Evolutionary conservation across 2,888 invertebrate species (phyloP).

Genomic region (Ectobius pallidus): DNA sequence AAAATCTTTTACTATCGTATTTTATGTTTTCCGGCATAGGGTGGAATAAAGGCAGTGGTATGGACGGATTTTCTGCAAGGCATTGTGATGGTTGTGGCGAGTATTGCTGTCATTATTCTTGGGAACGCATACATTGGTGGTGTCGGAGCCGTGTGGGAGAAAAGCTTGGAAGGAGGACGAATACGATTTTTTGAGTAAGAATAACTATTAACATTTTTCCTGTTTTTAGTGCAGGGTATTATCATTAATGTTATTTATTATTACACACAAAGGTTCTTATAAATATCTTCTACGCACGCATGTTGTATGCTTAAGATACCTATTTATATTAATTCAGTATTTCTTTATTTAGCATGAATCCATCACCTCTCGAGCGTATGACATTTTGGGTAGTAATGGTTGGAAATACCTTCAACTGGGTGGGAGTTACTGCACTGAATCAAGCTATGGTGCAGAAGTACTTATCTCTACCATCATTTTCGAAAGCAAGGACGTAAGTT

Average conservation of each 20-base stretch:
- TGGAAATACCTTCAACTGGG: slow-evolving; percentile 63
- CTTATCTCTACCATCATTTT: slow-evolving; percentile 63
- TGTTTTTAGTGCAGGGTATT: neutral
- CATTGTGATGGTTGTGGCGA: neutral
- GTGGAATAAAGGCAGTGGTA: slow-evolving; percentile 1
- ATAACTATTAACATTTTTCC: neutral
- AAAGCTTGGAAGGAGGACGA: neutral
- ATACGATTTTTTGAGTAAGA: neutral
- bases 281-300: no score
- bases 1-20: no score
- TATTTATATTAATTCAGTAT: no score
- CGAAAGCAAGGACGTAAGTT: slow-evolving; percentile 59
- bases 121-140: neutral
- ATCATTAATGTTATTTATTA: neutral
- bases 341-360: slow-evolving; percentile 60
- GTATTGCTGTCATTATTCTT: neutral
- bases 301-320: no score
- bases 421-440: slow-evolving; percentile 61
- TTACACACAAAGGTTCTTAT: neutral
- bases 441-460: slow-evolving; percentile 67
- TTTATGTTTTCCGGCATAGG: no score
- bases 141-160: neutral
- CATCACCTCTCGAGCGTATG: slow-evolving; percentile 63
- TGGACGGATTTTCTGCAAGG: slow-evolving; percentile 11
- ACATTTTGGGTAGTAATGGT: slow-evolving; percentile 66